These are phyloP conservation scores for Chaenocephalus aceratus DNA, from an alignment of 2,113 vertebrate species.

Conservation along the genomic window DNA sequence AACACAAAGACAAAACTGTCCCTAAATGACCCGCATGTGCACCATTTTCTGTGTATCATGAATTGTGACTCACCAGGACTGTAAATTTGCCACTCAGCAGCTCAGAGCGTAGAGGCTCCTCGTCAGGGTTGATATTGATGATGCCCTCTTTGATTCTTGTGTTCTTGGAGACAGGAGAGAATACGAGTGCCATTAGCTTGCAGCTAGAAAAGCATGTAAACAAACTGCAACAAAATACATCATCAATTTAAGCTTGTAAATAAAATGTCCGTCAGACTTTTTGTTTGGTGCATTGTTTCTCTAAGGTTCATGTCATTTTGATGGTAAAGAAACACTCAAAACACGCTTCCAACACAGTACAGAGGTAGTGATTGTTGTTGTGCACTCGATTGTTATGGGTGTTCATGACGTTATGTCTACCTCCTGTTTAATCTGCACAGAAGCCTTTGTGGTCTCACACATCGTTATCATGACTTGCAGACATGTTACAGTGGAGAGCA, in stretches of 20 bases:
- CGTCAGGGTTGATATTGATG: constrained; percentile 85
- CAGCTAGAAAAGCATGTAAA: neutral
- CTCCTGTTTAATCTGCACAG: neutral
- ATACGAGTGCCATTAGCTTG: neutral
- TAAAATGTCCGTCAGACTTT: neutral
- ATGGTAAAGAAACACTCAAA: no score
- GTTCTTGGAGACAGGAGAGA: constrained; percentile 67
- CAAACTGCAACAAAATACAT: neutral
- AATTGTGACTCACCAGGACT: constrained; percentile 81
- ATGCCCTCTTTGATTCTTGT: constrained; percentile 88
- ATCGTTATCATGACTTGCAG: neutral
- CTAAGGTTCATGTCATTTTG: no score
- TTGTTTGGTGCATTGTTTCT: no score
- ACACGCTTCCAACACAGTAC: neutral
- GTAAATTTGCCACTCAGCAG: constrained; percentile 86
- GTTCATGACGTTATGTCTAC: no score
- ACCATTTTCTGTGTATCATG: neutral
- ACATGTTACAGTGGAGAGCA: neutral
- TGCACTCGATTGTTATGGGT: neutral
- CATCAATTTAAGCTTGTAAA: neutral
- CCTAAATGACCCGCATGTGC: neutral
- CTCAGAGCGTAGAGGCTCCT: constrained; percentile 86
- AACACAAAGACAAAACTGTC: constrained; percentile 4
- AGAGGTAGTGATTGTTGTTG: neutral
- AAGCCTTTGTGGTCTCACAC: neutral